Percentiles rank a stretch among this genome's conserved stretches.
Evolutionary conservation across 2,113 vertebrate species (phyloP).

Genomic region (Solea senegalensis): DNA sequence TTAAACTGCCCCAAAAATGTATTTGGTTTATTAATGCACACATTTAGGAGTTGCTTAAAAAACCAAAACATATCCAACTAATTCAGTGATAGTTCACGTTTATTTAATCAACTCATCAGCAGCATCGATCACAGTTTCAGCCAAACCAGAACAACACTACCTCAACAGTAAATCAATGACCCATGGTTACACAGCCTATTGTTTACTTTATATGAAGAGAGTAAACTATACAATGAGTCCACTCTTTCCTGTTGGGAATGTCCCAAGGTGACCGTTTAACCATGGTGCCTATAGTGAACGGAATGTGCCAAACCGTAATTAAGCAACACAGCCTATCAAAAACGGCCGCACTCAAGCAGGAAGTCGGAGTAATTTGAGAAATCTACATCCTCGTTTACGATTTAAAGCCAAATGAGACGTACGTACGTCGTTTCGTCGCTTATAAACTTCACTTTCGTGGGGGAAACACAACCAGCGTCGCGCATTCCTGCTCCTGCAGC

Average conservation of each 20-base stretch:
- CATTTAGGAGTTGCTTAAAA: too few species aligned
- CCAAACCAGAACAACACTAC: too few species aligned
- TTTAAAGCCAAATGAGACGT: conserved; percentile 55
- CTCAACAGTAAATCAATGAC: too few species aligned
- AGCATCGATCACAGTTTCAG: too few species aligned
- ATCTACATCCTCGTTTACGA: conserved; percentile 39
- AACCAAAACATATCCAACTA: too few species aligned
- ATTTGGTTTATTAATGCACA: too few species aligned
- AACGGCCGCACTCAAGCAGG: conserved; percentile 63
- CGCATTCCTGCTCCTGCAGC: conserved; percentile 22
- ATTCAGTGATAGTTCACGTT: too few species aligned
- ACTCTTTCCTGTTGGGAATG: conserved; percentile 1
- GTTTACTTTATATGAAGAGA: background rate
- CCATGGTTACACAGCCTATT: too few species aligned
- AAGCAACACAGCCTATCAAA: conserved; percentile 70
- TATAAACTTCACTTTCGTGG: conserved; percentile 3
- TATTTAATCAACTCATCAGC: too few species aligned
- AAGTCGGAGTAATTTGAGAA: conserved; percentile 69
- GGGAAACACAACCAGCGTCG: conserved; percentile 31
- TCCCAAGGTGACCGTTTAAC: conserved; percentile 49
- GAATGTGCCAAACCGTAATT: conserved; percentile 73
- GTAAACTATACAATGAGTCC: background rate
- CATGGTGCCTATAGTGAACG: conserved; percentile 21
- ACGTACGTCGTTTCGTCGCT: conserved; percentile 42
- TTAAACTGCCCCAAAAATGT: too few species aligned